Percentiles rank a stretch among this genome's conserved stretches.
phyloP scores from a whole-genome alignment of 2,888 invertebrate genomes.

The Cryptophagus acutangulus region DNA sequence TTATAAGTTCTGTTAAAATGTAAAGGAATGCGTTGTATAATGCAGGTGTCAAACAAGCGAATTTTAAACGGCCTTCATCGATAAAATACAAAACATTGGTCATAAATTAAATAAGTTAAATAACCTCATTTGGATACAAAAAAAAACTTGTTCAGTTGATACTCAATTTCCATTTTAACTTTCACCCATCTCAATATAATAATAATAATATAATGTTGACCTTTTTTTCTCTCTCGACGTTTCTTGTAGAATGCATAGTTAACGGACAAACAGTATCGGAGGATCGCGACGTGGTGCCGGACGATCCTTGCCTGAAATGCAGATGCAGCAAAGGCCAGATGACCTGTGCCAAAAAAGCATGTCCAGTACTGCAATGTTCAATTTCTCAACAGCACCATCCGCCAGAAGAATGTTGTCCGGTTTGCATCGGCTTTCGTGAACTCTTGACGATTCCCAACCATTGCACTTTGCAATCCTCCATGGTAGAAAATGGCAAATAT shows the following conservation, averaged over 20 bases:
- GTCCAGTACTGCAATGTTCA: slow-evolving; percentile 84
- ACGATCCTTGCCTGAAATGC: slow-evolving; percentile 83
- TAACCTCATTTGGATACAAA: slow-evolving; percentile 35
- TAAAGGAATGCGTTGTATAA: slow-evolving; percentile 26
- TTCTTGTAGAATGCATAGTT: slow-evolving; percentile 50
- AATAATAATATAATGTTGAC: neutral
- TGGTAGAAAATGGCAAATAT: slow-evolving; percentile 30
- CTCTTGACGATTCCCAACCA: slow-evolving; percentile 42
- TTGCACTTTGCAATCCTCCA: slow-evolving; percentile 52
- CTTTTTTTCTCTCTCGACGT: slow-evolving; percentile 1
- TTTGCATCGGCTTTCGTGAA: slow-evolving; percentile 49
- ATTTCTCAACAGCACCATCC: slow-evolving; percentile 62
- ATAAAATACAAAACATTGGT: slow-evolving; percentile 31
- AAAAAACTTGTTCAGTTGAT: slow-evolving; percentile 29
- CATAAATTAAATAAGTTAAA: slow-evolving; percentile 29
- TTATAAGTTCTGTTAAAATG: slow-evolving; percentile 20
- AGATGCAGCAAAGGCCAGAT: slow-evolving; percentile 66
- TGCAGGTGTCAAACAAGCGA: slow-evolving; percentile 34
- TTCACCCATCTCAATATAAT: slow-evolving; percentile 16
- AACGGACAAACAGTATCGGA: slow-evolving; percentile 78
- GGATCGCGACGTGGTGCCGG: slow-evolving; percentile 69
- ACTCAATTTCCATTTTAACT: slow-evolving; percentile 21
- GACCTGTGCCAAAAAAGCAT: slow-evolving; percentile 78
- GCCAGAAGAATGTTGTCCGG: slow-evolving; percentile 74
- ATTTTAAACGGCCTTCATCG: slow-evolving; percentile 37